Evolutionary conservation across 2,888 invertebrate genomes (phyloP), one percentile per base, ranked within the genome.

Genomic region (Diabrotica balteata): DNA sequence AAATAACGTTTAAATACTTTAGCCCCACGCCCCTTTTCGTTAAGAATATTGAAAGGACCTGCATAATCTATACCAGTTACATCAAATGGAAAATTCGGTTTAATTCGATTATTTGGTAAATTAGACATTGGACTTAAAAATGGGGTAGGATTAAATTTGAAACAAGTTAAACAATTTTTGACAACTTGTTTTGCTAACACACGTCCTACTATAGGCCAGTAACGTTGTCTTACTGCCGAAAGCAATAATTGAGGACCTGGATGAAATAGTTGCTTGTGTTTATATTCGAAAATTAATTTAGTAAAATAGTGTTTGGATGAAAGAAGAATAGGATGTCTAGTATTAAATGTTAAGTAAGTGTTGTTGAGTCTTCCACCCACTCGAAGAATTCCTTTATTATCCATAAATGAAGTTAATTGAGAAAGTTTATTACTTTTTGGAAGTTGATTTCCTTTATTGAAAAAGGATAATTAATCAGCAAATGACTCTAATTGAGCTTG

Each of bases 281-380:
- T n/a, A 22, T 60, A 32, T 46, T 50, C 54, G 53, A 75, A 59
- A 52, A 75, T 70, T 50, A 73, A 45, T 61, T 67, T 67, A 8
- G 68, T 70, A 11, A 73, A 61, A 32, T 17, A 9, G 63, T 75
- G 75, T 51, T 70, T 70, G 10, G 51, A 32, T 10, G 63, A 54
- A 46, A 75, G 54, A 10, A 75, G 43, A 10, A 73, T 63, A 32
- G 71, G 75, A 66, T 74, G 70, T 69, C 66, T 74, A 32, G 62
- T 51, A 46, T 68, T 57, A 53, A 51, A 72, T 9, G 43, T 8
- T 32, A 70, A 46, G 32, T 46, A 53, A n/a, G 70, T 68, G 10
- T 63, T 55, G 44, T 66, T 57, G 45, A 70, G 65, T 46, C 71
- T 43, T 46, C 74, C 73, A 8, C 72, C 74, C 45, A 73, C 73